phyloP scores from a whole-genome alignment of 2,888 invertebrate species.

The Yponomeuta evonymella region DNA sequence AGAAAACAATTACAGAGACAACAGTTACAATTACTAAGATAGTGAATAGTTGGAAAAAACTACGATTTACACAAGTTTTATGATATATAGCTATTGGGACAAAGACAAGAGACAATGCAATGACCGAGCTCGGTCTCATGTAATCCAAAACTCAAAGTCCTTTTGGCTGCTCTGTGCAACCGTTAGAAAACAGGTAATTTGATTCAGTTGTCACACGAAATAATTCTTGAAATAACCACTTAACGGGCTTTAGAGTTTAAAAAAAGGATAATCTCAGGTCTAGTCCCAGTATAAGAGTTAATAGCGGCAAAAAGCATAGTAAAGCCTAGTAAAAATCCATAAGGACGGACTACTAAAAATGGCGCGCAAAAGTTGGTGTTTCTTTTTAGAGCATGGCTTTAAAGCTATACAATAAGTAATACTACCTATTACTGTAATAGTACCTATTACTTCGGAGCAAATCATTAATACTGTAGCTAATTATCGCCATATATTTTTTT shows the following conservation, averaged over 20 bases:
- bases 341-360: constrained; percentile 46
- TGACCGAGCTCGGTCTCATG: too few relatives aligned
- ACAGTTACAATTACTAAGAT: not conserved
- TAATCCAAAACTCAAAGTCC: too few relatives aligned
- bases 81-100: too few relatives aligned
- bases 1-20: too few relatives aligned
- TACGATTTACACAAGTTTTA: constrained; percentile 25
- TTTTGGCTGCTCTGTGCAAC: too few relatives aligned
- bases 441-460: constrained; percentile 8
- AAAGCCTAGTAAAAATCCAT: constrained; percentile 38
- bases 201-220: too few relatives aligned
- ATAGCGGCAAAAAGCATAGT: not conserved
- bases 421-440: not conserved
- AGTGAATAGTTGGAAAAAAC: constrained; percentile 13
- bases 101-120: too few relatives aligned
- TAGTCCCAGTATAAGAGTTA: not conserved
- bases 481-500: not conserved
- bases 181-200: too few relatives aligned
- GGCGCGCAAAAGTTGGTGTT: constrained; percentile 3
- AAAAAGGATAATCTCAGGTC: too few relatives aligned
- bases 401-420: constrained; percentile 2
- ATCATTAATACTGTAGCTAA: not conserved
- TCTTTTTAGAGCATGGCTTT: not conserved
- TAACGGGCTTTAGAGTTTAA: too few relatives aligned
- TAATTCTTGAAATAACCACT: too few relatives aligned